Evolutionary conservation across 2,888 invertebrate species (phyloP).

Genomic region (Rhagonycha fulva): DNA sequence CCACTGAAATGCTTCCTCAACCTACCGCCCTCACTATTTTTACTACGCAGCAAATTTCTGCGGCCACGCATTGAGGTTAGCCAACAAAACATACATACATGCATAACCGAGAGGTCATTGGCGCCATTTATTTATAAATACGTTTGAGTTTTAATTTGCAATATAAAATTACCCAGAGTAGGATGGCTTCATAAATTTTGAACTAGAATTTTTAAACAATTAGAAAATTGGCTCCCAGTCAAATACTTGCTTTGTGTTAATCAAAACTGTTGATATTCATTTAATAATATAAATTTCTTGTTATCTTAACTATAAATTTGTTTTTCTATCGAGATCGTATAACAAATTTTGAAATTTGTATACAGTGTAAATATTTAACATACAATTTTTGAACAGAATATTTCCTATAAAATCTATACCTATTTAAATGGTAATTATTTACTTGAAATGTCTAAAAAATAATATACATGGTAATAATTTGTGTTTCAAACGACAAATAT

Average conservation of each 20-base stretch:
- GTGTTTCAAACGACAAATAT: neutral
- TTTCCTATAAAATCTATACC: too few species aligned
- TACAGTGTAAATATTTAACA: neutral
- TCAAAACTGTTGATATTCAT: neutral
- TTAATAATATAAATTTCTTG: neutral
- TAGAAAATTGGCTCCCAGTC: neutral
- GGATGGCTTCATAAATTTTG: neutral
- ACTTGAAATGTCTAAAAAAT: neutral
- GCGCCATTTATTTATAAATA: slow-evolving; percentile 39
- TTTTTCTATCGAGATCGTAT: neutral
- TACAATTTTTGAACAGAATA: too few species aligned
- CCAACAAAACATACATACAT: slow-evolving; percentile 36
- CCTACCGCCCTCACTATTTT: slow-evolving; percentile 28
- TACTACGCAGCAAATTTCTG: slow-evolving; percentile 30
- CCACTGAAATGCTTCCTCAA: neutral
- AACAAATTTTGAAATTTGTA: neutral
- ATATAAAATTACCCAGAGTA: slow-evolving; percentile 3
- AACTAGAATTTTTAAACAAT: neutral
- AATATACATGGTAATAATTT: neutral
- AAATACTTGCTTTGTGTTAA: neutral
- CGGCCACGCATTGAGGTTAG: slow-evolving; percentile 28
- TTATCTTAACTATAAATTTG: neutral
- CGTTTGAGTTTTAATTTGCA: slow-evolving; percentile 15
- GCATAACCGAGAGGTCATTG: slow-evolving; percentile 44
- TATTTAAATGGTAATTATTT: neutral